These are phyloP conservation scores for Todiramphus saurophagus DNA, from an alignment of 2,113 vertebrate species.

Conservation along the genomic window DNA sequence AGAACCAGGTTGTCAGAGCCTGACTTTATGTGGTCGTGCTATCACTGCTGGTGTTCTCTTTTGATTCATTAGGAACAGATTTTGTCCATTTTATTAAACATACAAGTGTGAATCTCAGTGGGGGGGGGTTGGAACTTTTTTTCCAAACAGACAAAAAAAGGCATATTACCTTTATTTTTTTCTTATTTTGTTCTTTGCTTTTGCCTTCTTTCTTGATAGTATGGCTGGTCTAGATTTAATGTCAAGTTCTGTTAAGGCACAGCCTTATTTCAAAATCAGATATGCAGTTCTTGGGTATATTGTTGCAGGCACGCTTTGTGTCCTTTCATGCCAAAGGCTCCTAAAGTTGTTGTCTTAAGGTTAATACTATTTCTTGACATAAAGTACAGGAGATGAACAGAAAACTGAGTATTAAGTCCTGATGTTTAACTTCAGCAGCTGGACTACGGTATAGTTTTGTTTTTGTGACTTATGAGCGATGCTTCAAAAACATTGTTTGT, in stretches of 20 bases:
- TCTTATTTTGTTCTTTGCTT: background rate
- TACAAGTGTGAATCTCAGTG: background rate
- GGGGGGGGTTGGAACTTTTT: background rate
- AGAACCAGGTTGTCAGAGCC: background rate
- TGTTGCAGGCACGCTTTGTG: background rate
- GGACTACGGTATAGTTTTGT: background rate
- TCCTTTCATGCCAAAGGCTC: background rate
- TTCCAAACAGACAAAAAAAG: background rate
- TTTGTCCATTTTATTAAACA: background rate
- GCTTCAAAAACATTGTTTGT: background rate
- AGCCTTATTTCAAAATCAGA: background rate
- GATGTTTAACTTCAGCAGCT: background rate
- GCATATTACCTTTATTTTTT: background rate
- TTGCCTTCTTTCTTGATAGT: background rate
- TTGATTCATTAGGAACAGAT: background rate
- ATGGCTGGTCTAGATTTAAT: background rate
- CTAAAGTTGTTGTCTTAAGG: background rate
- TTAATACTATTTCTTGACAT: background rate
- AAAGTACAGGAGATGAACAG: background rate
- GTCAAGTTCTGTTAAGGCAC: accelerated
- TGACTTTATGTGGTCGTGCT: background rate
- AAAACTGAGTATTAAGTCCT: background rate
- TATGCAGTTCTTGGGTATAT: background rate
- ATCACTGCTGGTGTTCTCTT: background rate
- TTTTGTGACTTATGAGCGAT: background rate